Evolutionary conservation across 2,888 invertebrate species (phyloP).

Genomic region (Metacarcinus magister): DNA sequence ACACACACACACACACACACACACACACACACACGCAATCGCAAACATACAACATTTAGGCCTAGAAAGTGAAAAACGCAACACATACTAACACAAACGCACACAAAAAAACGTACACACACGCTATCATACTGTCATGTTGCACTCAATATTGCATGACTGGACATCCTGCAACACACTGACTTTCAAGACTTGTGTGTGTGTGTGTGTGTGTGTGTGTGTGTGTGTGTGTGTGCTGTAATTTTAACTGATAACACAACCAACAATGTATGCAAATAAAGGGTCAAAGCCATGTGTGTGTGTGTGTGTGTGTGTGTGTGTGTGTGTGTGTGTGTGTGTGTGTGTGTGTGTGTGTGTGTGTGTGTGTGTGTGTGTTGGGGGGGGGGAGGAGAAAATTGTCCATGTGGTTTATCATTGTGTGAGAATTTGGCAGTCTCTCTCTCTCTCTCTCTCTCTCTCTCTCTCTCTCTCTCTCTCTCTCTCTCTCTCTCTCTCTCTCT

Average conservation of each 20-base stretch:
- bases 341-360: neutral
- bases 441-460: neutral
- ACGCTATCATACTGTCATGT: no score
- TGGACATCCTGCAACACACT: no score
- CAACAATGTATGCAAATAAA: neutral
- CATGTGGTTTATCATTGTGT: neutral
- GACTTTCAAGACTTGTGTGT: no score
- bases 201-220: no score
- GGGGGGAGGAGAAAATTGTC: neutral
- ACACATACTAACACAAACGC: no score
- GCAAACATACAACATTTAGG: no score
- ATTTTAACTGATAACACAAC: neutral
- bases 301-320: neutral
- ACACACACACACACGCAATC: no score
- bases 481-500: neutral
- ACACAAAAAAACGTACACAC: no score
- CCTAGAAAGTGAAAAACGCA: no score
- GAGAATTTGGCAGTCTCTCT: neutral
- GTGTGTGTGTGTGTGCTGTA: no score
- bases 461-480: neutral
- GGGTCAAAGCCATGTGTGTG: neutral
- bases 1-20: no score
- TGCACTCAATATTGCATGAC: no score
- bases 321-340: slow-evolving; percentile 16
- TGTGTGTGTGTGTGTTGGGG: neutral